phyloP scores from a whole-genome alignment of 2,888 invertebrate genomes.

The Campopleginae sp. region DNA sequence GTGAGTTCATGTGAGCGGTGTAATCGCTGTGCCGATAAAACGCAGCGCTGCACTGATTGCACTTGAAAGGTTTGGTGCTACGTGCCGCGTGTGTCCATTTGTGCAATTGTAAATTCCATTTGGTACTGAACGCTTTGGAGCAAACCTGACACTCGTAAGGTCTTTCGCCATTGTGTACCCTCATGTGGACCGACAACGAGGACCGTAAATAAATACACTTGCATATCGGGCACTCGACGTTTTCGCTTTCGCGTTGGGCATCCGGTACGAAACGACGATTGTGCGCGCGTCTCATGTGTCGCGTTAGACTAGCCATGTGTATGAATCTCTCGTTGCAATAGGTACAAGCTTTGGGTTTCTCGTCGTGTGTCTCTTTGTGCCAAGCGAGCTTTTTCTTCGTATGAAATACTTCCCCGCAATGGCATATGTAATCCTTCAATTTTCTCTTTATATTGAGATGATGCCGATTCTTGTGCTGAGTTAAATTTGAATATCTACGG shows the following conservation, averaged over 20 bases:
- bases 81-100: slow-evolving; percentile 95
- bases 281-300: slow-evolving; percentile 93
- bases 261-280: slow-evolving; percentile 90
- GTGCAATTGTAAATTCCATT: slow-evolving; percentile 95
- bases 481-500: slow-evolving; percentile 92
- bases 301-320: slow-evolving; percentile 92
- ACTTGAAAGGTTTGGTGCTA: slow-evolving; percentile 93
- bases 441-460: slow-evolving; percentile 91
- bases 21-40: slow-evolving; percentile 93
- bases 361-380: slow-evolving; percentile 94
- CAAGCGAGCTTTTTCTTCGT: slow-evolving; percentile 93
- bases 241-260: slow-evolving; percentile 87
- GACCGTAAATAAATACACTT: slow-evolving; percentile 91
- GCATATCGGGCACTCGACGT: slow-evolving; percentile 92
- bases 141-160: slow-evolving; percentile 94
- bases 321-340: slow-evolving; percentile 95
- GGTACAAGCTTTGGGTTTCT: slow-evolving; percentile 92
- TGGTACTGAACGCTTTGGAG: slow-evolving; percentile 94
- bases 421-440: slow-evolving; percentile 90
- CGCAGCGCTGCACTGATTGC: slow-evolving; percentile 92
- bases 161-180: slow-evolving; percentile 90
- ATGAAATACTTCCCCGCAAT: slow-evolving; percentile 92
- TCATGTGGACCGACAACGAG: slow-evolving; percentile 92
- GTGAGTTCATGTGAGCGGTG: slow-evolving; percentile 93
- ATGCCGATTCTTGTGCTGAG: slow-evolving; percentile 92